Evolutionary conservation across 2,797 vertebrate genomes (phyloP).

Genomic region (Xerus rutilus): DNA sequence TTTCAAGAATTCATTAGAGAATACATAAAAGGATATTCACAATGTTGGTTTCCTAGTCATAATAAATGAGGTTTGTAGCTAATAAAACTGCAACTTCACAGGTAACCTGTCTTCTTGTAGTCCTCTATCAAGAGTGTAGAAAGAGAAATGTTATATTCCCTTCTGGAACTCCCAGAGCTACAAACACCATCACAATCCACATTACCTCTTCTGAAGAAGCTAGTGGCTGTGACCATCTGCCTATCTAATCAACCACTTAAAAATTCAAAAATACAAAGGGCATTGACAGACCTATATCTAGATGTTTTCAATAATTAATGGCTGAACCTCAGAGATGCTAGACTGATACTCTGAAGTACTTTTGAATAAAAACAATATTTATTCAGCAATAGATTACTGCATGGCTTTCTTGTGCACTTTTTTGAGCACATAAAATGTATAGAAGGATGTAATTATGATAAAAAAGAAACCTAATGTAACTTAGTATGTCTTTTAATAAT

Average conservation of each 20-base stretch:
- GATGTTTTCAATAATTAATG: not conserved
- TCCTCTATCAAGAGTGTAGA: not conserved
- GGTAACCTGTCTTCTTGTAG: not conserved
- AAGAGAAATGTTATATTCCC: accelerated
- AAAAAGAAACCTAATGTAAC: not conserved
- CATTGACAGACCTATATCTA: accelerated
- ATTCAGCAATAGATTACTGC: constrained; percentile 35
- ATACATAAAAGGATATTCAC: not conserved
- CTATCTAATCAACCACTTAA: not conserved
- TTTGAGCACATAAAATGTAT: not conserved
- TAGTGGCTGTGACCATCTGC: accelerated
- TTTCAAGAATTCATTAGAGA: not conserved
- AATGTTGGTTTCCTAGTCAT: not conserved
- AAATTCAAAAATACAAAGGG: not conserved
- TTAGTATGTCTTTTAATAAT: not conserved
- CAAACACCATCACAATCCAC: not conserved
- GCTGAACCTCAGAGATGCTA: constrained; percentile 55
- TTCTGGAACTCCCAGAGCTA: not conserved
- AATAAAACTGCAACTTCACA: not conserved
- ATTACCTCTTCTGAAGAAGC: accelerated
- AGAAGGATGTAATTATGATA: not conserved
- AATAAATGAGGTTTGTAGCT: not conserved
- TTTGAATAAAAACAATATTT: constrained; percentile 62
- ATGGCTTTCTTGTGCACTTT: not conserved
- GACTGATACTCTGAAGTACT: not conserved